A percentile compares a stretch with the other conserved stretches of the same genome.
Conservation (phyloP, 2,888 invertebrate species). For the Iselma pallidipennis region DNA sequence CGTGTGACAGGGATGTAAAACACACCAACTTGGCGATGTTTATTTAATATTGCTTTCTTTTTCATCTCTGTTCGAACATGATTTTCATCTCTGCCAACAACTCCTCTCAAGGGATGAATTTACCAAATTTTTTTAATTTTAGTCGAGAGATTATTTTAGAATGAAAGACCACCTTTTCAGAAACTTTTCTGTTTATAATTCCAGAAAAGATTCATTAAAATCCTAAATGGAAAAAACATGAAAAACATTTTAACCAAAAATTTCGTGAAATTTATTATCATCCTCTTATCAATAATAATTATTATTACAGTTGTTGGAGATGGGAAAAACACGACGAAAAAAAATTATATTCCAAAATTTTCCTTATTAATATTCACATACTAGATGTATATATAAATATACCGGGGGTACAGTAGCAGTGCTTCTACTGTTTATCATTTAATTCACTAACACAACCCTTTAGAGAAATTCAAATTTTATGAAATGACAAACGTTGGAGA, state of each 20-base stretch:
- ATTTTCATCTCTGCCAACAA: background rate
- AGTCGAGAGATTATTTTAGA: background rate
- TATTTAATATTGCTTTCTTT: too few relatives aligned
- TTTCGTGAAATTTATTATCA: background rate
- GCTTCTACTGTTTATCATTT: background rate
- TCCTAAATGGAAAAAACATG: background rate
- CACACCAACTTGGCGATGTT: too few relatives aligned
- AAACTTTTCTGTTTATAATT: background rate
- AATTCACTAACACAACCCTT: conserved; percentile 7
- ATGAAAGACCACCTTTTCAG: too few relatives aligned
- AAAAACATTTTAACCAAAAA: background rate
- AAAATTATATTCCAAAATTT: too few relatives aligned
- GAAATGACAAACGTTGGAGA: conserved; percentile 19
- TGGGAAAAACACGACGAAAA: background rate
- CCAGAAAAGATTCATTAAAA: background rate
- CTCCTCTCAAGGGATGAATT: background rate
- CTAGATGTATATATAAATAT: too few relatives aligned
- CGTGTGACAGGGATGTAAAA: too few relatives aligned
- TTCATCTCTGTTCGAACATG: background rate
- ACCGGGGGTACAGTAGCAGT: too few relatives aligned
- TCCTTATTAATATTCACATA: background rate
- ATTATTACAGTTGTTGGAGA: too few relatives aligned
- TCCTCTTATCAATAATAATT: background rate
- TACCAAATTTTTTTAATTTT: background rate
- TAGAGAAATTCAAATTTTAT: conserved; percentile 20